These are phyloP conservation scores for Drosophila oshimai DNA, from an alignment of 1,140 invertebrate species.

Conservation along the genomic window DNA sequence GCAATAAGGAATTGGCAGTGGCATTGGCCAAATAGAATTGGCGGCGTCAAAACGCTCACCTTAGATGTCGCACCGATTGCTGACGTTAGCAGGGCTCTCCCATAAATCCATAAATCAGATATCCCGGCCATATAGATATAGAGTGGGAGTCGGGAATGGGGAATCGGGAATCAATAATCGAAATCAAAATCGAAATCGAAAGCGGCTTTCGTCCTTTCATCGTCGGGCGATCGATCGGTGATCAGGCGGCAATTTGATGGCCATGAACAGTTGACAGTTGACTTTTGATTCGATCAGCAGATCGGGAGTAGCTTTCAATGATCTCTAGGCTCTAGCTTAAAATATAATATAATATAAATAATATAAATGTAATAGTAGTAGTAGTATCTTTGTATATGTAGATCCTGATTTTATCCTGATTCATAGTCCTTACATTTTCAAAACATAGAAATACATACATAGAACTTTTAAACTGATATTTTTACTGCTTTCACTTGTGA, in stretches of 20 bases:
- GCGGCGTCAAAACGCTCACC: conserved; percentile 70
- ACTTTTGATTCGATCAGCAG: conserved; percentile 34
- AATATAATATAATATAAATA: too few species aligned
- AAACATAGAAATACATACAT: too few species aligned
- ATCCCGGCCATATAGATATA: background rate
- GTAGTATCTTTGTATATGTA: too few species aligned
- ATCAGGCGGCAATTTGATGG: conserved; percentile 72
- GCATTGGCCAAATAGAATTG: conserved; percentile 66
- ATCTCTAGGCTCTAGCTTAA: background rate
- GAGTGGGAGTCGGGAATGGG: conserved; percentile 42
- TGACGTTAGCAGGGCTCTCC: conserved; percentile 13
- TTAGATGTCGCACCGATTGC: conserved; percentile 26
- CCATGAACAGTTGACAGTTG: conserved; percentile 74
- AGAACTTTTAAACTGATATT: too few species aligned
- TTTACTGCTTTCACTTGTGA: too few species aligned
- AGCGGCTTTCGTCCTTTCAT: conserved; percentile 68
- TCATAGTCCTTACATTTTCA: too few species aligned
- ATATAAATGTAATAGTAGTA: too few species aligned
- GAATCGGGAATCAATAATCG: conserved; percentile 5
- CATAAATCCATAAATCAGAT: conserved; percentile 28
- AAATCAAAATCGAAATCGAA: background rate
- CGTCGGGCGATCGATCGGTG: background rate
- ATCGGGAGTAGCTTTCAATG: background rate
- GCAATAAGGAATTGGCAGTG: background rate
- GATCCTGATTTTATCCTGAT: too few species aligned